Percentiles rank a stretch among this genome's conserved stretches.
Conservation (phyloP, 2,888 invertebrate species). For the Rhaphigaster nebulosa region DNA sequence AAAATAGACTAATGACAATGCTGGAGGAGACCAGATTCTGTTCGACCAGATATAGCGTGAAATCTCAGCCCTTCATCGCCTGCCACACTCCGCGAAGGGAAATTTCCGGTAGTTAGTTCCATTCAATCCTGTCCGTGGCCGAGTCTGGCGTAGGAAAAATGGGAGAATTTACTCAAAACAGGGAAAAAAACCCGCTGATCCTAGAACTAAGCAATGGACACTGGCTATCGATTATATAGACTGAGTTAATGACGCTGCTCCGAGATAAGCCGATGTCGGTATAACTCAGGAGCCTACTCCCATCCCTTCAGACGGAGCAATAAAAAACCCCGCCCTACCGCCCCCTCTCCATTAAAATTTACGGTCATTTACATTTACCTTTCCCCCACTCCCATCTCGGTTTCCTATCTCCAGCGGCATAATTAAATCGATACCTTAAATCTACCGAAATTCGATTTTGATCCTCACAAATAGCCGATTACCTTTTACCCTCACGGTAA, state of each 20-base stretch:
- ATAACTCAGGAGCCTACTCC: neutral
- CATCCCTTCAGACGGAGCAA: constrained; percentile 14
- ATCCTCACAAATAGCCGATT: constrained; percentile 25
- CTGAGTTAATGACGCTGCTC: constrained; percentile 24
- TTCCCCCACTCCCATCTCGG: neutral
- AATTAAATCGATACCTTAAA: constrained; percentile 46
- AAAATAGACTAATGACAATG: neutral
- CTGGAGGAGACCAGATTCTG: neutral
- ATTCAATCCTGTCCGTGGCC: neutral
- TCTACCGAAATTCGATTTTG: constrained; percentile 23
- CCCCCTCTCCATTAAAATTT: constrained; percentile 33
- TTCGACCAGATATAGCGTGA: neutral
- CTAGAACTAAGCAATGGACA: constrained; percentile 39
- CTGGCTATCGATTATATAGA: constrained; percentile 18
- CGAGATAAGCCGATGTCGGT: constrained; percentile 44
- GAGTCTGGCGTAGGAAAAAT: neutral
- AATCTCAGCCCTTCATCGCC: neutral
- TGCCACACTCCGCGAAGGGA: neutral
- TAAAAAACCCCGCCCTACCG: constrained; percentile 5
- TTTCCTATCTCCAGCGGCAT: constrained; percentile 11
- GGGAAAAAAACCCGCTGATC: neutral
- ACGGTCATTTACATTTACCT: constrained; percentile 47
- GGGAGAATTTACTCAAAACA: neutral
- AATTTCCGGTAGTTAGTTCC: constrained; percentile 24
- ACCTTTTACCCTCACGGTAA: neutral